These are phyloP conservation scores for Dermochelys coriacea DNA, from an alignment of 2,797 vertebrate species.

Conservation along the genomic window DNA sequence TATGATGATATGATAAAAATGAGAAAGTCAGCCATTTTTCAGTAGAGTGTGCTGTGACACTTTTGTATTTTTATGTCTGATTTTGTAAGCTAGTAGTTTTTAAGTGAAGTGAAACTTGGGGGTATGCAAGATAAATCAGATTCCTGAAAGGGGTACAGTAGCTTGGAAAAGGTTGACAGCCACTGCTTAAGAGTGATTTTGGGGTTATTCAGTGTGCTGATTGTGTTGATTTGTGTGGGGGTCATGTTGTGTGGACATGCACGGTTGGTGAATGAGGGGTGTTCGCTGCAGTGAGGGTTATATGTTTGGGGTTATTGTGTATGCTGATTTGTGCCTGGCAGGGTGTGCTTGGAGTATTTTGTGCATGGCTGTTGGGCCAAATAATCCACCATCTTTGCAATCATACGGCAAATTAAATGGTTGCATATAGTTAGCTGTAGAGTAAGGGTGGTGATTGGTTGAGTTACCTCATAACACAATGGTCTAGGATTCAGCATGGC, in stretches of 20 bases:
- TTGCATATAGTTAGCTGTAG: background rate
- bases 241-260: background rate
- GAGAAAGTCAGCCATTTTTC: no score
- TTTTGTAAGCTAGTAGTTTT: no score
- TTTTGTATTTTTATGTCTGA: no score
- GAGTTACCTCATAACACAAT: background rate
- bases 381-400: background rate
- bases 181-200: background rate
- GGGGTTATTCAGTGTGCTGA: background rate
- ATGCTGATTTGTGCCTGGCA: background rate
- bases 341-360: background rate
- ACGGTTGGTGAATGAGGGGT: background rate
- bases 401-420: background rate
- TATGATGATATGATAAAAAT: no score
- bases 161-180: no score
- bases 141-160: no score
- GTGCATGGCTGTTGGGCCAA: background rate
- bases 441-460: background rate
- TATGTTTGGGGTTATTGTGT: background rate
- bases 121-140: no score
- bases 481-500: background rate
- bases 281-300: background rate
- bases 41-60: no score
- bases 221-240: background rate
- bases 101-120: no score